A percentile compares a stretch with the other conserved stretches of the same genome.
Conservation (phyloP, 1,140 invertebrate genomes). For the Watersipora subatra region DNA sequence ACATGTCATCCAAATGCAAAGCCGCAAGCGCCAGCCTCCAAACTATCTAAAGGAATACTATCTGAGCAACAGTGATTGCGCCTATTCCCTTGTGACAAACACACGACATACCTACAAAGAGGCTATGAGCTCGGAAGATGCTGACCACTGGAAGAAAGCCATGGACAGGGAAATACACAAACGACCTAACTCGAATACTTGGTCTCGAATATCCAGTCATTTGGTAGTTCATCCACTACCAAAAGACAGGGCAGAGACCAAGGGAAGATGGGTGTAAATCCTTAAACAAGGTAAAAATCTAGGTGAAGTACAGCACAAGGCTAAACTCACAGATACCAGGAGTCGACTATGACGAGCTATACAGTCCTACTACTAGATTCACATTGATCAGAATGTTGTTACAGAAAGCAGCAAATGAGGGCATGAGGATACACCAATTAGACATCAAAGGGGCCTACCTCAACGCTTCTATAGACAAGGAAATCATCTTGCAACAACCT, state of each 20-base stretch:
- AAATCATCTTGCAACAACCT: no score
- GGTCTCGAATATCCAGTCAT: no score
- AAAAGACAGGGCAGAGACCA: constrained; percentile 23
- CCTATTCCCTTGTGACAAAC: no score
- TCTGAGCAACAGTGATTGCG: no score
- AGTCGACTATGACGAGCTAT: constrained; percentile 19
- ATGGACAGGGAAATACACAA: constrained; percentile 30
- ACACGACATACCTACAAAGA: constrained; percentile 20
- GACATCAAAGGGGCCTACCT: no score
- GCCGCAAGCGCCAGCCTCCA: not conserved
- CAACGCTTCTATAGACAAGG: no score
- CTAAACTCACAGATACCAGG: constrained; percentile 20
- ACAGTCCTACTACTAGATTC: no score
- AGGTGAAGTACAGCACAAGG: constrained; percentile 22
- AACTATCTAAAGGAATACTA: not conserved
- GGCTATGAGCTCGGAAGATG: constrained; percentile 21
- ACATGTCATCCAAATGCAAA: no score
- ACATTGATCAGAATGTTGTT: no score
- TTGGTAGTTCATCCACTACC: constrained; percentile 27
- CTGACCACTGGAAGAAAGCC: constrained; percentile 28
- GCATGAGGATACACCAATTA: no score
- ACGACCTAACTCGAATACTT: constrained; percentile 35
- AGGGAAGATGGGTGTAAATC: constrained; percentile 33
- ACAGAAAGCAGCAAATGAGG: no score
- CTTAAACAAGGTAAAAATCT: constrained; percentile 6